phyloP scores from a whole-genome alignment of 2,113 vertebrate genomes.

The Albula goreensis region DNA sequence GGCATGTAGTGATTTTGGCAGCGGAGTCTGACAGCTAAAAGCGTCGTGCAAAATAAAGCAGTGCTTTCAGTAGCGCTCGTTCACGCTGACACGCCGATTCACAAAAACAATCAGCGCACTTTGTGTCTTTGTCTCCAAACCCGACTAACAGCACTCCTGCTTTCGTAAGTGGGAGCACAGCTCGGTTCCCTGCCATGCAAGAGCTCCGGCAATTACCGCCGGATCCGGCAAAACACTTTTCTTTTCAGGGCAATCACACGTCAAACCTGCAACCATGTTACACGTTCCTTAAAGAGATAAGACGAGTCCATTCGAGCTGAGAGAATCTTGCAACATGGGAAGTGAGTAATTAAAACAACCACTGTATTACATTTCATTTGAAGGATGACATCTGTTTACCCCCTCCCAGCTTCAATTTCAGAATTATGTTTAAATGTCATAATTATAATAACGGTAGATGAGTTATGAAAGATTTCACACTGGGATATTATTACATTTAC shows the following conservation, averaged over 20 bases:
- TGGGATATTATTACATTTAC: conserved; percentile 14
- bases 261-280: conserved; percentile 49
- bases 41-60: conserved; percentile 45
- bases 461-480: conserved; percentile 14
- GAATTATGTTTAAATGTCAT: conserved; percentile 24
- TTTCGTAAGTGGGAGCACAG: conserved; percentile 49
- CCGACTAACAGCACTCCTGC: conserved; percentile 46
- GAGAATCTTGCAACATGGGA: conserved; percentile 45
- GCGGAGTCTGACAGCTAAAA: conserved; percentile 58
- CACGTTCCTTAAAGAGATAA: conserved; percentile 48
- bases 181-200: conserved; percentile 46
- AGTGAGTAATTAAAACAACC: conserved; percentile 60
- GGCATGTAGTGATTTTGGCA: conserved; percentile 61
- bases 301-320: conserved; percentile 44
- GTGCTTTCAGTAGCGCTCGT: conserved; percentile 50
- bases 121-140: conserved; percentile 59
- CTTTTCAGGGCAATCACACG: conserved; percentile 53
- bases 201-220: conserved; percentile 52
- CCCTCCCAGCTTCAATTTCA: conserved; percentile 9
- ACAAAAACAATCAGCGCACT: conserved; percentile 63
- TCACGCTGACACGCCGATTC: conserved; percentile 57
- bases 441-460: conserved; percentile 14
- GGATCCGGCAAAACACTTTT: conserved; percentile 38
- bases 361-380: conserved; percentile 44
- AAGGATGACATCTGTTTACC: conserved; percentile 45